Evolutionary conservation across 2,888 invertebrate genomes (phyloP), one percentile per base, ranked within the genome.

Genomic region (Ptychoptera albimana): DNA sequence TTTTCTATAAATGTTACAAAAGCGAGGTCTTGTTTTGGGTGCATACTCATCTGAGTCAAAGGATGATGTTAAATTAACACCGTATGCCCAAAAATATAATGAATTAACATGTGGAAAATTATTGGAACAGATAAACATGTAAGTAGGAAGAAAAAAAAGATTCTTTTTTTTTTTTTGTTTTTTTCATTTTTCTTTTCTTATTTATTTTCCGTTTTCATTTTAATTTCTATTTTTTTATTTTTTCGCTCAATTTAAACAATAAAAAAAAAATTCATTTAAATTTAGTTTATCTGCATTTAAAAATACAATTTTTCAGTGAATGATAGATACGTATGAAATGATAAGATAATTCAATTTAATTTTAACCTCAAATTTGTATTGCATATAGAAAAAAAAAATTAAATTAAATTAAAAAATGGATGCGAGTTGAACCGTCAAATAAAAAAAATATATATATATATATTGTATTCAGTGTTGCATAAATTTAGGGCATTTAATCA

Each of bases 71-170:
- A 42, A 42, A 42, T 42, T 42, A 9, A 42, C 42, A 23, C 15
- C 29, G 12, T 42, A 34, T 42, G 42, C 12, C 8, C 34, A 42
- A 35, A 42, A 42, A 35, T 42, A 35, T 16, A 42, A 42, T 16
- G n/a, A 34, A 35, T 34, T 15, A n/a, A 30, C 34, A n/a, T n/a
- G 15, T 35, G 35, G 35, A 23, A 15, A 42, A 42, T 35, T 42
- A 35, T 42, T 42, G 34, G 42, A 42, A 35, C 42, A 42, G 16
- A 42, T 42, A 11, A 42, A 42, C 12, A 42, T 42, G 42, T 42
- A 42, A 42, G 42, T 42, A 23, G 4, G 9, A 8, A 32, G 9
- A 30, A 30, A 9, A 30, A 30, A 30, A 30, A 9, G 9, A 7
- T 32, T 32, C 32, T 32, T 32, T 32, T 7, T n/a, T 32, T 32